These are phyloP conservation scores for Pteromalus puparum DNA, from an alignment of 1,140 invertebrate genomes.

Conservation along the genomic window DNA sequence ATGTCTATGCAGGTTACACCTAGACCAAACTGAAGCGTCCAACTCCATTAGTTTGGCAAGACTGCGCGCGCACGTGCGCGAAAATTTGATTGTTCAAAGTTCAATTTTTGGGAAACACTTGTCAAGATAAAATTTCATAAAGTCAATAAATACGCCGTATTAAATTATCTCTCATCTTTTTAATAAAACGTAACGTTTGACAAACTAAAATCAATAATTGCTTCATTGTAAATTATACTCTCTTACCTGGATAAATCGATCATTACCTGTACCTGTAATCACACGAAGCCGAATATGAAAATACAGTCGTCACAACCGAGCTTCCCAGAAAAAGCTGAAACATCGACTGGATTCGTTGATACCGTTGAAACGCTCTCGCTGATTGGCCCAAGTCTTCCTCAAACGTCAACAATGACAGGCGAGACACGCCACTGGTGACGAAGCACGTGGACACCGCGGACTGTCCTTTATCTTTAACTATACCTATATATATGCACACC, in stretches of 20 bases:
- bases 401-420: neutral
- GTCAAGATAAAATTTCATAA: too few relatives aligned
- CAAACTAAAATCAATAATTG: too few relatives aligned
- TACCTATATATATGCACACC: neutral
- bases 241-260: too few relatives aligned
- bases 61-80: too few relatives aligned
- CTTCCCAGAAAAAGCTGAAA: neutral
- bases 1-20: too few relatives aligned
- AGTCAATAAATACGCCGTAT: too few relatives aligned
- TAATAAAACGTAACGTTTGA: too few relatives aligned
- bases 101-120: neutral
- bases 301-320: neutral
- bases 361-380: neutral
- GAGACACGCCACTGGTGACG: conserved; percentile 30
- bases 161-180: too few relatives aligned
- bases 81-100: neutral
- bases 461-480: neutral
- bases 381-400: neutral
- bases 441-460: conserved; percentile 49
- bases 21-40: neutral
- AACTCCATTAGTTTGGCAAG: too few relatives aligned
- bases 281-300: too few relatives aligned
- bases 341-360: neutral
- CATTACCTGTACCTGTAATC: too few relatives aligned
- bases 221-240: too few relatives aligned